These are phyloP conservation scores for Tetrax tetrax DNA, from an alignment of 2,113 vertebrate genomes.

Conservation along the genomic window DNA sequence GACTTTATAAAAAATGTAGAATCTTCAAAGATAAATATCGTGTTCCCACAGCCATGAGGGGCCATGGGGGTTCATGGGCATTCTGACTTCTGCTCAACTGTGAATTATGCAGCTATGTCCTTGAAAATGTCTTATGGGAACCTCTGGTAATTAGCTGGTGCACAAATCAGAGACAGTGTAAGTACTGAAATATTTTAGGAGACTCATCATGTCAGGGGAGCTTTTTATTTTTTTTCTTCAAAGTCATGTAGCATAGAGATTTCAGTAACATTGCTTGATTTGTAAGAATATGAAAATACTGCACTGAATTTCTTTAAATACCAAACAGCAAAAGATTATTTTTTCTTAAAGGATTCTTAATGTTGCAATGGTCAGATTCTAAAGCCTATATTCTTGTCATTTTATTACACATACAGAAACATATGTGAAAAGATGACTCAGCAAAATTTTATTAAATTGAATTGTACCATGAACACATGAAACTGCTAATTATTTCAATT, in stretches of 20 bases:
- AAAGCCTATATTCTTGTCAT: background rate
- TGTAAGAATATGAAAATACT: background rate
- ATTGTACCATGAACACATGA: background rate
- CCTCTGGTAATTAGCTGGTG: background rate
- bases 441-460: background rate
- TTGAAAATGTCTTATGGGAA: background rate
- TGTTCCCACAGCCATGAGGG: background rate
- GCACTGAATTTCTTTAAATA: background rate
- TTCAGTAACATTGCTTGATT: background rate
- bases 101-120: background rate
- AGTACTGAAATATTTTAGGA: background rate
- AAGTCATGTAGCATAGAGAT: background rate
- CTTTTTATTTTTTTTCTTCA: background rate
- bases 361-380: background rate
- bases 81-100: background rate
- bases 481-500: background rate
- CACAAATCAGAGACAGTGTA: background rate
- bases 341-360: background rate
- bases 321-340: background rate
- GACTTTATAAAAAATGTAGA: background rate
- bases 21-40: background rate
- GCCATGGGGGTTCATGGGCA: rapidly evolving
- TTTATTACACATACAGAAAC: background rate
- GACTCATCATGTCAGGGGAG: background rate
- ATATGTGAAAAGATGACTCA: background rate